Evolutionary conservation across 2,797 vertebrate species (phyloP).

Genomic region (Myripristis jacobus): DNA sequence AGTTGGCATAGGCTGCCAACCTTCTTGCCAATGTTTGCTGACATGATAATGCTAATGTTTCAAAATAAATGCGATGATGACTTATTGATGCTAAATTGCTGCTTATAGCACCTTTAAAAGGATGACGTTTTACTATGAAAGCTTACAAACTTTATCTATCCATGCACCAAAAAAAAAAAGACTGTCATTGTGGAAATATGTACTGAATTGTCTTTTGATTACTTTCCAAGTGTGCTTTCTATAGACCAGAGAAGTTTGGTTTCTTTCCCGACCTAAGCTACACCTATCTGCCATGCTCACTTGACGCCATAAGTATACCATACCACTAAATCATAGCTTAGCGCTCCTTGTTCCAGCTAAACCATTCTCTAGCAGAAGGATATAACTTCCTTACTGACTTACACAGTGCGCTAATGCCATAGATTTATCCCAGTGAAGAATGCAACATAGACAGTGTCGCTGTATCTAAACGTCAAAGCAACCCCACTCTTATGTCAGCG

Average conservation of each 20-base stretch:
- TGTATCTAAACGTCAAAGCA: conserved; percentile 70
- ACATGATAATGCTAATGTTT: too few species aligned
- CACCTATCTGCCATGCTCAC: conserved; percentile 3
- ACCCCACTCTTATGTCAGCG: conserved; percentile 63
- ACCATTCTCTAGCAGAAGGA: conserved; percentile 34
- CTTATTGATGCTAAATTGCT: too few species aligned
- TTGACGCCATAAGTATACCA: not conserved
- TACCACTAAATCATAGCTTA: not conserved
- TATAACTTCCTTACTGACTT: conserved; percentile 29
- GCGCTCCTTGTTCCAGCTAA: not conserved
- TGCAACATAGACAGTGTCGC: conserved; percentile 60
- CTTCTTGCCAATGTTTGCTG: too few species aligned
- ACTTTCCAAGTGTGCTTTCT: not conserved
- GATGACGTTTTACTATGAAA: not conserved
- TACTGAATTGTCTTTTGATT: not conserved
- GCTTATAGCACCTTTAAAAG: too few species aligned
- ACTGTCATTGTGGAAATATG: not conserved
- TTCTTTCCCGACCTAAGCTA: not conserved
- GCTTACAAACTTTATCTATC: not conserved
- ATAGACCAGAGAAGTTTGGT: not conserved
- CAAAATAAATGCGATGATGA: too few species aligned
- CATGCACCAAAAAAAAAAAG: too few species aligned
- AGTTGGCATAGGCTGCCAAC: too few species aligned
- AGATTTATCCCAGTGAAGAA: conserved; percentile 71
- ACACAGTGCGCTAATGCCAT: conserved; percentile 18